Base-by-base conservation (phyloP, 2,113 vertebrate species). In the Peucedramus taeniatus region DNA sequence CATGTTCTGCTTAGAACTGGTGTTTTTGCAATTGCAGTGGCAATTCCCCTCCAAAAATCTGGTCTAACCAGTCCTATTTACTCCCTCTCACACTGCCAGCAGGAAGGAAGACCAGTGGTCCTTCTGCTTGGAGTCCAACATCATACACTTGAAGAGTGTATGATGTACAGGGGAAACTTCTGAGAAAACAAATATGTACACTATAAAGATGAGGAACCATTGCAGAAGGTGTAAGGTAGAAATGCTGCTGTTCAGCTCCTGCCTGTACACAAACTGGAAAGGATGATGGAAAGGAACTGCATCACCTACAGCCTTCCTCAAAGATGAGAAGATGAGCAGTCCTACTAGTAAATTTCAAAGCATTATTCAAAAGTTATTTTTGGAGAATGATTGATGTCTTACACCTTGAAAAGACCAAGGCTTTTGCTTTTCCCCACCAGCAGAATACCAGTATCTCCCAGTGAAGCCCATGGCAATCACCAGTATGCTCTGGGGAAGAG, bases 1-100 rank as follows among this genome's bases (percentile, higher is more conserved):
- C 71, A n/a, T 21, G 76, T 85, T 5, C 4, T 54, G 53, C 83
- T 79, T 47, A 77, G 59, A 92, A 35, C 18, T 69, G 40, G 45
- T 57, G 71, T 28, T 64, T 49, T 17, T 79, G 49, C 75, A 82
- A 6, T 4, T 61, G 33, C 45, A 80, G 66, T 57, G 22, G 68
- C 39, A 93, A 63, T 81, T 77, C 83, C 42, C 30, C 42, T 90
- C 68, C 80, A 92, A 89, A 89, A 93, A 94, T 95, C 89, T 80
- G 31, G 92, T 80, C 94, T 35, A 68, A 92, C 95, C 79, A 81
- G 95, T 83, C 42, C 79, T 74, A 53, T 61, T 81, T 54, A 81
- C 44, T 45, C 85, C 59, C 21, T 93, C 50, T 42, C 50, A 54
- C 18, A 35, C 13, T 7, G 9, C 30, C 63, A 86, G 70, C 45